These are phyloP conservation scores for Halichoerus grypus DNA, from an alignment of 2,113 vertebrate species.

Conservation along the genomic window DNA sequence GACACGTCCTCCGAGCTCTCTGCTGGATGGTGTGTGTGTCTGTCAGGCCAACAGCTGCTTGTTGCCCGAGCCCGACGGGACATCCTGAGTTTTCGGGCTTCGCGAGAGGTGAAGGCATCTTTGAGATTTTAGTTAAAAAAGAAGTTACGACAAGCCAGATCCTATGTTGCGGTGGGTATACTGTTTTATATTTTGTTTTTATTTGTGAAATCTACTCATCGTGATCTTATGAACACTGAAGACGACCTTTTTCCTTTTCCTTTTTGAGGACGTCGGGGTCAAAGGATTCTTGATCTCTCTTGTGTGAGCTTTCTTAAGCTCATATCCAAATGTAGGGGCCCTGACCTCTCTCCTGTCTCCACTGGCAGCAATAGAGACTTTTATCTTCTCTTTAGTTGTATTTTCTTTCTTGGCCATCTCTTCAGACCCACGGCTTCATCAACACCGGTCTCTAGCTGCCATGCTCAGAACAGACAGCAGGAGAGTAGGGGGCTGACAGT, in stretches of 20 bases:
- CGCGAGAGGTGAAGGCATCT: neutral
- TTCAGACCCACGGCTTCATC: neutral
- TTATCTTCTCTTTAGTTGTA: neutral
- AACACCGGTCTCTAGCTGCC: neutral
- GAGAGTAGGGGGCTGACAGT: neutral
- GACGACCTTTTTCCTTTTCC: neutral
- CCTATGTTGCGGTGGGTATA: neutral
- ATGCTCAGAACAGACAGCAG: neutral
- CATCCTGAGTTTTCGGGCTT: neutral
- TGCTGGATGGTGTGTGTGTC: accelerated
- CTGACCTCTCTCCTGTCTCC: too few species aligned
- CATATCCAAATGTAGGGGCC: neutral
- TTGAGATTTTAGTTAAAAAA: neutral
- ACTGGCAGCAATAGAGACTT: neutral
- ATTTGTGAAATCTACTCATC: neutral
- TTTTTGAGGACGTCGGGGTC: neutral
- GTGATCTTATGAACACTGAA: neutral
- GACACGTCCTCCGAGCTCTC: neutral
- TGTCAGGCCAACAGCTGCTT: neutral
- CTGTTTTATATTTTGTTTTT: neutral
- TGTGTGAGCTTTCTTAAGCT: neutral
- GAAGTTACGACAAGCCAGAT: too few species aligned
- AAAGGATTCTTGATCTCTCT: neutral
- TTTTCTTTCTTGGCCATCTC: neutral
- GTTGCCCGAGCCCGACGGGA: accelerated